Evolutionary conservation across 1,140 invertebrate species (phyloP).

Genomic region (Teleopsis dalmanni): DNA sequence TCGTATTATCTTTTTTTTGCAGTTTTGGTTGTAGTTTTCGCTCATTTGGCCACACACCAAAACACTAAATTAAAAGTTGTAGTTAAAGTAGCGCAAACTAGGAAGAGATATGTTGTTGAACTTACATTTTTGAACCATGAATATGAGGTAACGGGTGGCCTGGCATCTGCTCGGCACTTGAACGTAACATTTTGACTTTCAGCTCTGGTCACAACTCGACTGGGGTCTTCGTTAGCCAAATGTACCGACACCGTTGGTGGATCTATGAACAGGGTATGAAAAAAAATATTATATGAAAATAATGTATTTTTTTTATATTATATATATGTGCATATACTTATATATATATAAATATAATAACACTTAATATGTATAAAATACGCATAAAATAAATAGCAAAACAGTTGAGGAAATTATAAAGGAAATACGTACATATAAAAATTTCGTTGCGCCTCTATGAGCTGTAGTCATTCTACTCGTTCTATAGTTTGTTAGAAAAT

Average conservation of each 20-base stretch:
- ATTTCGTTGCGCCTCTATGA: too few relatives aligned
- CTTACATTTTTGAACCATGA: slow-evolving; percentile 46
- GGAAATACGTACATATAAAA: slow-evolving; percentile 5
- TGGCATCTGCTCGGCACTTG: slow-evolving; percentile 42
- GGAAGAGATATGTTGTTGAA: too few relatives aligned
- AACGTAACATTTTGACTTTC: slow-evolving; percentile 44
- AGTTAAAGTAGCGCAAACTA: too few relatives aligned
- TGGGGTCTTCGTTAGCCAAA: slow-evolving; percentile 44
- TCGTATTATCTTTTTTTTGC: too few relatives aligned
- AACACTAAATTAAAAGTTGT: too few relatives aligned
- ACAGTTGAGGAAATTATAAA: slow-evolving; percentile 2
- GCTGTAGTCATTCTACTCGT: too few relatives aligned
- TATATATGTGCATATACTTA: background rate
- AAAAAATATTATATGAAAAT: background rate
- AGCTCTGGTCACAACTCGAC: slow-evolving; percentile 38
- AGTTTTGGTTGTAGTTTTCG: too few relatives aligned
- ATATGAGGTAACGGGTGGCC: slow-evolving; percentile 40
- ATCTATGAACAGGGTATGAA: slow-evolving; percentile 22
- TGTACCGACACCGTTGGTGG: slow-evolving; percentile 43
- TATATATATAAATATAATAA: background rate
- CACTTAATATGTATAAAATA: background rate
- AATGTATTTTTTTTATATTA: background rate
- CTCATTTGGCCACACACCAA: too few relatives aligned
- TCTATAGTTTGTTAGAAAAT: slow-evolving; percentile 15
- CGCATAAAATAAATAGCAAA: background rate